Evolutionary conservation across 2,797 vertebrate genomes (phyloP), one percentile per base, ranked within the genome.

Genomic region (Oreochromis mossambicus): DNA sequence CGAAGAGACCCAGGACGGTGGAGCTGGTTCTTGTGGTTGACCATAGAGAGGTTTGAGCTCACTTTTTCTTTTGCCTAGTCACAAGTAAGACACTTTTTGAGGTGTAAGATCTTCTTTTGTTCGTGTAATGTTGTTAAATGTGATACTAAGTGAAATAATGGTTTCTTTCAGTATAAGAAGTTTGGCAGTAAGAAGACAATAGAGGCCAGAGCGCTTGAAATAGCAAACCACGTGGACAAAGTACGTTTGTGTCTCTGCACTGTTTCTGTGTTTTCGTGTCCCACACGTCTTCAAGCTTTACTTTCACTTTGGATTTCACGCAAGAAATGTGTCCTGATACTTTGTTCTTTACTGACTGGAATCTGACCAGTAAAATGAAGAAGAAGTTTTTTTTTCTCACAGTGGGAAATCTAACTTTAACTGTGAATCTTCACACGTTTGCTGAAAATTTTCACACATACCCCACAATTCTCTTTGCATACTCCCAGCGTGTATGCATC

Each of bases 211-310:
- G 97, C 98, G 85, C 94, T 98, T 86, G 97, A 98, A 92, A 96
- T 98, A 2, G 96, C 96, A 77, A 99, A 99, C 94, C 97, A 98
- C 0, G 97, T 99, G 70, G 98, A 99, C 93, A 98, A 97, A 97
- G 98, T 98, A 93, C 73, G 78, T 82, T 77, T 89, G 68, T 51
- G 79, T 89, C 46, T 41, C 11, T 58, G n/a, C 63, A 13, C 32
- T 55, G n/a, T 48, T 66, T 76, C 68, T n/a, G 24, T 29, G 10
- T 66, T 51, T 36, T 32, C 4, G 10, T 76, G 52, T 61, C 61
- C 6, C 3, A 51, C 26, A 83, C 32, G 14, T 73, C 10, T 29
- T 76, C 68, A 50, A 43, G 41, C 32, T 81, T 81, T 38, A 50
- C 17, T 85, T 70, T 88, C 21, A 84, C 34, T 77, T 36, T 82